Evolutionary conservation across 2,113 vertebrate genomes (phyloP).

Genomic region (Smithornis capensis): DNA sequence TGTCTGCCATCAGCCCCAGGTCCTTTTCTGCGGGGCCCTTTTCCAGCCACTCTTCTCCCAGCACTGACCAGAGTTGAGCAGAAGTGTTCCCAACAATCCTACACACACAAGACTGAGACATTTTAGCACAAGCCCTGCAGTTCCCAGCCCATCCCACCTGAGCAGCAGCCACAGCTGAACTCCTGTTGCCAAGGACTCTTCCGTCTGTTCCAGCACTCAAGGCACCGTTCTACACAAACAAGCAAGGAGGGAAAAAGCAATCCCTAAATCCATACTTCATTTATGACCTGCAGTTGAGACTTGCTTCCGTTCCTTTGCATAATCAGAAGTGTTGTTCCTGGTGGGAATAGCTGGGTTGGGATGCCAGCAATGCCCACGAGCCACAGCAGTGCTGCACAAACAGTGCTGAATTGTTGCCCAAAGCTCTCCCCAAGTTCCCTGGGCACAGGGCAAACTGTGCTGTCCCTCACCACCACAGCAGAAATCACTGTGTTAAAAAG

Average conservation of each 20-base stretch:
- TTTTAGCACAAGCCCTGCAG: background rate
- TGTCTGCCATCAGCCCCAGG: background rate
- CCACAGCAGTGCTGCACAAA: background rate
- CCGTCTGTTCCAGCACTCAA: background rate
- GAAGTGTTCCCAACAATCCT: background rate
- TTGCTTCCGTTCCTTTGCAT: background rate
- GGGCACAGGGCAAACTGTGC: background rate
- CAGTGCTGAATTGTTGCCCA: accelerated
- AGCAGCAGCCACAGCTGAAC: background rate
- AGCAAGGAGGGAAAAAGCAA: background rate
- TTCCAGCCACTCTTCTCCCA: background rate
- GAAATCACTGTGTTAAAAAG: background rate
- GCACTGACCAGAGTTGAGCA: background rate
- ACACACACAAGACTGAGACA: accelerated
- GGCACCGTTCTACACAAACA: background rate
- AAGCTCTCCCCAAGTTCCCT: accelerated
- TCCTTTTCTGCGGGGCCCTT: background rate
- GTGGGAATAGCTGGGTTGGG: background rate
- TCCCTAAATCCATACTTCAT: background rate
- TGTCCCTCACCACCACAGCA: background rate
- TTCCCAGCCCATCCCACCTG: background rate
- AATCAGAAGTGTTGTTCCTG: background rate
- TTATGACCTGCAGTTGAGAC: background rate
- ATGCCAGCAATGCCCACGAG: background rate
- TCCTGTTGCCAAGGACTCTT: accelerated